Percentiles rank a stretch among this genome's conserved stretches.
phyloP scores from a whole-genome alignment of 2,797 vertebrate species.

The Pseudotriccus pelzelni region DNA sequence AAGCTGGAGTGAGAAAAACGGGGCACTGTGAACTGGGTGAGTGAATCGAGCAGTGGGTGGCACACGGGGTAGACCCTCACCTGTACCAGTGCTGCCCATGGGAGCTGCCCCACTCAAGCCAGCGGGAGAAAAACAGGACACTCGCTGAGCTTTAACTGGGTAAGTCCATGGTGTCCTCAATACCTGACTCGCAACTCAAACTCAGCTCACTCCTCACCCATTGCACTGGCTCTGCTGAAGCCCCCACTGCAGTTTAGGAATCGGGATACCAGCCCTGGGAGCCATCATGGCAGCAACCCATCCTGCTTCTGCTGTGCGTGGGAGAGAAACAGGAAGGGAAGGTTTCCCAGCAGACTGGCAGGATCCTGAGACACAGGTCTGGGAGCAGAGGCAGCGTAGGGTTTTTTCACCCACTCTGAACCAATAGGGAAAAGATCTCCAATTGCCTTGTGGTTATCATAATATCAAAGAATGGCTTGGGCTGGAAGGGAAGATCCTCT shows the following conservation, averaged over 20 bases:
- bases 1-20: slow-evolving; percentile 24
- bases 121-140: background rate
- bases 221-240: background rate
- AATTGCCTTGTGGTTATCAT: background rate
- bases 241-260: background rate
- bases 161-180: background rate
- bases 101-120: background rate
- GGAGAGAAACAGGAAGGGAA: background rate
- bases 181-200: background rate
- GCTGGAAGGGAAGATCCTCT: background rate
- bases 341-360: background rate
- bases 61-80: background rate
- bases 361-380: fast-evolving
- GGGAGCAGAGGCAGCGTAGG: background rate
- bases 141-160: background rate
- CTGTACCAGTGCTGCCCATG: background rate
- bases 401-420: background rate
- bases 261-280: background rate
- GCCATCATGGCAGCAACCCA: background rate
- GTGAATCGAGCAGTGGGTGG: slow-evolving; percentile 11
- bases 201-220: background rate
- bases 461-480: background rate
- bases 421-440: background rate
- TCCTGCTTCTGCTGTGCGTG: background rate
- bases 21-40: background rate